Conservation (phyloP, 1,140 invertebrate species). For the Aphidius gifuensis region DNA sequence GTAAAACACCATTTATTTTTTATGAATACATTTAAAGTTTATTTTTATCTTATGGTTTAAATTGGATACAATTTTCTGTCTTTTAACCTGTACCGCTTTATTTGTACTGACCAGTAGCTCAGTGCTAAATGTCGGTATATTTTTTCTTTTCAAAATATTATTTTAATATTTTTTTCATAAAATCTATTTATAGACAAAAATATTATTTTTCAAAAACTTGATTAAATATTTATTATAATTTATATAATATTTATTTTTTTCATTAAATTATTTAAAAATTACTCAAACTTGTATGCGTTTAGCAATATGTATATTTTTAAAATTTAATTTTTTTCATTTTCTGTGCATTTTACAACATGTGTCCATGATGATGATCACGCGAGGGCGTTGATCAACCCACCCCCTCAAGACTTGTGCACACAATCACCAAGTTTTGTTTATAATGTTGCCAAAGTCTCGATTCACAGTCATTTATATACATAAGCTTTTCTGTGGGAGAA, state of each 20-base stretch:
- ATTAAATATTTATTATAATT: no score
- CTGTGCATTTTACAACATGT: no score
- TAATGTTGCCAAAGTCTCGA: slow-evolving; percentile 11
- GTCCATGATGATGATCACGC: slow-evolving; percentile 23
- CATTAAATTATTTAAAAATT: slow-evolving; percentile 22
- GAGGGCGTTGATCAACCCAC: slow-evolving; percentile 9
- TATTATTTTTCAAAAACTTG: no score
- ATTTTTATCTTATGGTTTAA: background rate
- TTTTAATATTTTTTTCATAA: slow-evolving; percentile 14
- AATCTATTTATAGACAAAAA: background rate
- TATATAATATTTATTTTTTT: no score
- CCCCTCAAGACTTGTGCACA: background rate
- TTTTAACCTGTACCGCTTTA: slow-evolving; percentile 17
- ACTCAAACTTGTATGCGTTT: slow-evolving; percentile 9
- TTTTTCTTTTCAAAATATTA: slow-evolving; percentile 27
- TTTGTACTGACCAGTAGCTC: slow-evolving; percentile 36
- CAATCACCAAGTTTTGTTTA: slow-evolving; percentile 20
- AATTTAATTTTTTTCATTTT: no score
- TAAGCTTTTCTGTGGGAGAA: slow-evolving; percentile 14
- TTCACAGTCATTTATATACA: background rate
- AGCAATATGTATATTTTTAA: no score
- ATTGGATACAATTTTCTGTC: background rate
- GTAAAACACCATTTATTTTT: no score
- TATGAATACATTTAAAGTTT: background rate
- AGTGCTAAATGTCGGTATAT: slow-evolving; percentile 30